Evolutionary conservation across 1,140 invertebrate species (phyloP).

Genomic region (Ridgeia piscesae): DNA sequence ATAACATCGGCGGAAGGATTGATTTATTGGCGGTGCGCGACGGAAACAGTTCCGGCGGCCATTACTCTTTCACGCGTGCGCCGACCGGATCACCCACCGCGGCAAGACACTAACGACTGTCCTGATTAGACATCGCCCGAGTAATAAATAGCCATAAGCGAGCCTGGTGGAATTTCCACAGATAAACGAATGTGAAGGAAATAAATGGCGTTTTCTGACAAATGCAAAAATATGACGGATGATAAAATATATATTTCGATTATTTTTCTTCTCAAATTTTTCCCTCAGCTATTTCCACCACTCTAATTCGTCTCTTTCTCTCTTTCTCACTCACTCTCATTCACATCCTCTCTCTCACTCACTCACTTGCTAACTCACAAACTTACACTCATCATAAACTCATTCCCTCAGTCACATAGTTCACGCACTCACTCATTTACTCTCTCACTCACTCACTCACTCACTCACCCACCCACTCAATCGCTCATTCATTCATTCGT

Average conservation of each 20-base stretch:
- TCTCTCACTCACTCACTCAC: too few relatives aligned
- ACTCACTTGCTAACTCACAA: too few relatives aligned
- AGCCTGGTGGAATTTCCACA: not conserved
- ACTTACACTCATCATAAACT: too few relatives aligned
- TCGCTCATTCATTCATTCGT: too few relatives aligned
- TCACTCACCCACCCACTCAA: too few relatives aligned
- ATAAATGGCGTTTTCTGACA: not conserved
- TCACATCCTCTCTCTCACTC: too few relatives aligned
- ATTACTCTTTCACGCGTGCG: conserved; percentile 3
- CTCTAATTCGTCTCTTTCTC: too few relatives aligned
- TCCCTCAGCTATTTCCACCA: too few relatives aligned
- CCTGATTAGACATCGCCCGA: not conserved
- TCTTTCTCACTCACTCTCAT: too few relatives aligned
- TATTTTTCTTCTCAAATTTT: not conserved
- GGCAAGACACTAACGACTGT: not conserved
- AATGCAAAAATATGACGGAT: not conserved
- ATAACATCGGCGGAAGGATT: not conserved
- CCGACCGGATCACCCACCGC: not conserved
- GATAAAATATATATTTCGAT: too few relatives aligned
- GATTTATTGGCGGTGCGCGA: not conserved
- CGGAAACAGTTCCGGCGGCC: not conserved
- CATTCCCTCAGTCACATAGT: too few relatives aligned
- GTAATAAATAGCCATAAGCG: not conserved
- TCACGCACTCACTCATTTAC: too few relatives aligned
- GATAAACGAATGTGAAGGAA: not conserved